phyloP scores from a whole-genome alignment of 2,113 vertebrate genomes.

The Pseudois nayaur region DNA sequence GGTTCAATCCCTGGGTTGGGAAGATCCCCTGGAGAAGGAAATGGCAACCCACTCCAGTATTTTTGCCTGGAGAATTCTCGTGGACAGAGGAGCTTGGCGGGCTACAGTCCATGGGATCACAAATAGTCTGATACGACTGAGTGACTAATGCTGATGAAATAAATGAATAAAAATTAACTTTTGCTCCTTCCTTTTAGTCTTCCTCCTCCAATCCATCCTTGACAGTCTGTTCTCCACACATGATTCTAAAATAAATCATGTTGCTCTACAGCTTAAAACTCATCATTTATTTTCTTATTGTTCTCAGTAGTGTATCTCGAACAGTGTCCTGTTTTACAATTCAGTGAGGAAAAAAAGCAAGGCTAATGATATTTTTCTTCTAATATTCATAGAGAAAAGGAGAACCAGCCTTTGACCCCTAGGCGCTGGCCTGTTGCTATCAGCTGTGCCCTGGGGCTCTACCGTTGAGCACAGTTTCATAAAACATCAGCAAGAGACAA shows the following conservation, averaged over 20 bases:
- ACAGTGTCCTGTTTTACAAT: background rate
- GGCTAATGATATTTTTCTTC: background rate
- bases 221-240: background rate
- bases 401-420: background rate
- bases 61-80: background rate
- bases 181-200: background rate
- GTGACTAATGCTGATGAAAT: background rate
- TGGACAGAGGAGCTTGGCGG: fast-evolving
- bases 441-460: background rate
- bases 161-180: background rate
- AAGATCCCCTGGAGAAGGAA: no score
- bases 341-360: background rate
- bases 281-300: background rate
- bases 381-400: background rate
- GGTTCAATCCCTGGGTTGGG: background rate
- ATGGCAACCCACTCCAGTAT: background rate
- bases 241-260: background rate
- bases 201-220: background rate
- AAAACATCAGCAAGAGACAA: background rate
- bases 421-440: background rate
- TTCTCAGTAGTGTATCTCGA: background rate
- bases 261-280: background rate
- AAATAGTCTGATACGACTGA: fast-evolving
- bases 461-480: background rate
- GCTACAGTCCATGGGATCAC: background rate